Evolutionary conservation across 2,113 vertebrate genomes (phyloP), one percentile per base, ranked within the genome.

Genomic region (Nycticryphes semicollaris): DNA sequence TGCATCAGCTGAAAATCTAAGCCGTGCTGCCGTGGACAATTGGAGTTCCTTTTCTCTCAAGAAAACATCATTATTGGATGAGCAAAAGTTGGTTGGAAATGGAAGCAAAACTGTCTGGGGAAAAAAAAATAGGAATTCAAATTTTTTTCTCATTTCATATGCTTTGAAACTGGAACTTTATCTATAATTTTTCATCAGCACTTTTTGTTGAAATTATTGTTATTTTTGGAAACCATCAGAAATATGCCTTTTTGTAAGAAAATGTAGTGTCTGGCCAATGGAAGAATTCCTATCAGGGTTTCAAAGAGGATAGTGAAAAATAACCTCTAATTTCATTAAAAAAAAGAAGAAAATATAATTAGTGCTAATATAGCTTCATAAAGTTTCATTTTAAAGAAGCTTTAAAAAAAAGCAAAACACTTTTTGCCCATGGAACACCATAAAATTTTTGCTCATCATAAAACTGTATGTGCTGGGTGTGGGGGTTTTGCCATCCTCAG

Each of bases 401-500:
- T 75, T 70, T 17, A 16, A 28, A 76, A 72, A 51, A n/a, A 15
- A 14, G 22, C 5, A 51, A 27, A n/a, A 10, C 6, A 2, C 1
- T 33, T 43, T 27, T 75, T 87, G 45, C 50, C 50, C 33, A 2
- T 62, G 47, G 79, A 93, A 45, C 33, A 53, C 33, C 31, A 43
- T 35, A 75, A 68, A 79, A 22, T 47, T 84, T 75, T 43, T 84
- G 41, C 20, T 87, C 17, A 37, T 74, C 3, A 3, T 48, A 76
- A 75, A 87, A 51, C 27, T 6, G 1, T 1, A 0, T 30, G 56
- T 0, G 2, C 12, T 79, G 82, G 0, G 9, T 73, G 43, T 35
- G 39, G 24, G 28, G 28, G 6, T 11, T 79, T 91, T 91, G 53
- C 24, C 4, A 0, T 79, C 33, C 67, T 87, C 62, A 68, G 30